Base-by-base conservation (phyloP, 2,113 vertebrate genomes). In the Myotis davidii region DNA sequence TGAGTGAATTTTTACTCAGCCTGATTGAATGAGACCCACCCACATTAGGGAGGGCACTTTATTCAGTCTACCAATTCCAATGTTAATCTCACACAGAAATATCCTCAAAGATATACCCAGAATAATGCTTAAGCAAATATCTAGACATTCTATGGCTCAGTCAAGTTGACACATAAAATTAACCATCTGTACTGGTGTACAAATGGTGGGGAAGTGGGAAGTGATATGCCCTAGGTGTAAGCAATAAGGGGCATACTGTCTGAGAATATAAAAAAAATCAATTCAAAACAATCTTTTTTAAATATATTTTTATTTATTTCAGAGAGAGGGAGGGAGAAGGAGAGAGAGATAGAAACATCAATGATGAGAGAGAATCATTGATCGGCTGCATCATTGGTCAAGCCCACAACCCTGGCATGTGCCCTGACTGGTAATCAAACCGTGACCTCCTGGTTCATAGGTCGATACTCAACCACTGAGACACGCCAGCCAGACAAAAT, bases 191-290 rank as follows among this genome's bases (percentile, higher is more conserved):
- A 59, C 59, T 89, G 37, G 9, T 56, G 50, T 84, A 69, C 17
- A 56, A 65, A 94, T n/a, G 16, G 17, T 76, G 32, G 37, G 48
- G 23, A 45, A 67, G 37, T 29, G 5, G 73, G n/a, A 37, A 77
- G 14, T 32, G 3, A 59, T 50, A 29, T 84, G 50, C 25, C 56
- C 23, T 89, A 50, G 56, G 20, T 76, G 25, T 72, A 89, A 32
- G 17, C 88, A 65, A 72, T 73, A 81, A 81, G 29, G 34, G 25
- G 17, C 54, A 1, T 13, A 67, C 54, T 81, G 32, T 73, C 64
- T 91, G 34, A 86, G 23, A 79, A 81, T 54, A 64, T 23, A 81
- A 79, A 72, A 85, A 45, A 91, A 94, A 78, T n/a, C 13, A 90
- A 56, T 23, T 34, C n/a, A 72, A 65, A 76, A 34, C 14, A 76